A percentile compares a stretch with the other conserved stretches of the same genome.
Evolutionary conservation across 2,888 invertebrate species (phyloP).

Genomic region (Drosophila austrosaltans): DNA sequence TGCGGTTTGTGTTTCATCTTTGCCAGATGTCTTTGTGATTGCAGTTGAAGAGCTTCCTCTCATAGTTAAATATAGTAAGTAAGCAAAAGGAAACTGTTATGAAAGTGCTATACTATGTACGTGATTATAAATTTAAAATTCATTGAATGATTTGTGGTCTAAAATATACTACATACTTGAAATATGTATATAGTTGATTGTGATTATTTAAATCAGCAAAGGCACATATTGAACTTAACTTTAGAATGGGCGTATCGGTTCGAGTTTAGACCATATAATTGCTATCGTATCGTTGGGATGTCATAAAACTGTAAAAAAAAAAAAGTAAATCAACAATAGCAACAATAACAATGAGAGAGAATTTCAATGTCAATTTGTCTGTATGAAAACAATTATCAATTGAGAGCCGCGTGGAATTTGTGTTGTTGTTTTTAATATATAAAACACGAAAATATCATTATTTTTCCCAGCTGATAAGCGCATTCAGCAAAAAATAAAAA

Average conservation of each 20-base stretch:
- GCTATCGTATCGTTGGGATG: constrained; percentile 9
- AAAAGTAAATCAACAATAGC: not conserved
- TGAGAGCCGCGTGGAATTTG: constrained; percentile 21
- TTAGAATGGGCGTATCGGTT: constrained; percentile 38
- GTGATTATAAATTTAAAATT: constrained; percentile 12
- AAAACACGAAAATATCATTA: constrained; percentile 72
- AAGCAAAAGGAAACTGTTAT: constrained; percentile 51
- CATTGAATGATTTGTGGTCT: constrained; percentile 29
- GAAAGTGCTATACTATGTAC: not conserved
- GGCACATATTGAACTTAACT: constrained; percentile 9
- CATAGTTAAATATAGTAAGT: not conserved
- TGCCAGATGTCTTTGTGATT: not conserved
- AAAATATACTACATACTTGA: not conserved
- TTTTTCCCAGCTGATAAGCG: constrained; percentile 56
- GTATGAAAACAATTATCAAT: constrained; percentile 52
- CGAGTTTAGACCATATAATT: constrained; percentile 25
- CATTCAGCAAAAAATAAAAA: constrained; percentile 23
- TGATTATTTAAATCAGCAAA: constrained; percentile 22
- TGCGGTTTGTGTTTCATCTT: constrained; percentile 34
- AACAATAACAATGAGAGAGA: not conserved
- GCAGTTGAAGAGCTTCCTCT: constrained; percentile 60
- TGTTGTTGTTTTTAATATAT: constrained; percentile 42
- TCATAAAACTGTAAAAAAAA: not conserved
- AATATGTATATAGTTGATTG: not conserved
- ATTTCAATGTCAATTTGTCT: constrained; percentile 36